These are phyloP conservation scores for Hydropotes inermis DNA, from an alignment of 2,113 vertebrate genomes.

Conservation along the genomic window DNA sequence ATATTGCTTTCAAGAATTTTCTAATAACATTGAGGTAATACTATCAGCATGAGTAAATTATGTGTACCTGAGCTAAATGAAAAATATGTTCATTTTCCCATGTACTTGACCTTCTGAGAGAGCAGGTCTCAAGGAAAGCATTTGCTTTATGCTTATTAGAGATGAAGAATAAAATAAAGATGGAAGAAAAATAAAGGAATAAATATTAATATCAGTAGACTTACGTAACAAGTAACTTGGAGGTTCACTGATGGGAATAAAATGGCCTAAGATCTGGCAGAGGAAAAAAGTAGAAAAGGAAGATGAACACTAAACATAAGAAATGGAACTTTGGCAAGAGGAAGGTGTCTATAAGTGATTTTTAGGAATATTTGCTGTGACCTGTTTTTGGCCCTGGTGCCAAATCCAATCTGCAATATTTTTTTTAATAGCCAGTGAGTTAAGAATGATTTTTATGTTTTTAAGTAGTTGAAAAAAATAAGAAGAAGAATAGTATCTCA, in stretches of 20 bases:
- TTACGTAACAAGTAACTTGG: background rate
- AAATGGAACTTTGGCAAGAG: background rate
- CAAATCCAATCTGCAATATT: background rate
- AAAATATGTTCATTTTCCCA: background rate
- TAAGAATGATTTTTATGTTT: background rate
- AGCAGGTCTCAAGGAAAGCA: background rate
- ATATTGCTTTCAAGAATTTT: background rate
- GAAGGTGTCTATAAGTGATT: background rate
- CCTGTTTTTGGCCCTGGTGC: background rate
- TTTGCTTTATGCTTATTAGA: background rate
- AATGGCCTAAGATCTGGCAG: background rate
- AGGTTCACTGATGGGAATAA: background rate
- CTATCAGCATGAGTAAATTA: background rate
- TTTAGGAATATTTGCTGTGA: background rate
- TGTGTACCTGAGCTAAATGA: background rate
- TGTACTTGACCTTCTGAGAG: background rate
- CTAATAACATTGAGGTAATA: background rate
- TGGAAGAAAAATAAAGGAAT: background rate
- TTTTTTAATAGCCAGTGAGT: background rate
- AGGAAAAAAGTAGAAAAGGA: background rate
- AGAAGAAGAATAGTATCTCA: background rate
- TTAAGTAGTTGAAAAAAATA: background rate
- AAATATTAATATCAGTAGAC: background rate
- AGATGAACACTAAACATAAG: background rate
- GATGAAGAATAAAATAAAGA: background rate